Base-by-base conservation (phyloP, 2,113 vertebrate species). In the Hipposideros armiger region DNA sequence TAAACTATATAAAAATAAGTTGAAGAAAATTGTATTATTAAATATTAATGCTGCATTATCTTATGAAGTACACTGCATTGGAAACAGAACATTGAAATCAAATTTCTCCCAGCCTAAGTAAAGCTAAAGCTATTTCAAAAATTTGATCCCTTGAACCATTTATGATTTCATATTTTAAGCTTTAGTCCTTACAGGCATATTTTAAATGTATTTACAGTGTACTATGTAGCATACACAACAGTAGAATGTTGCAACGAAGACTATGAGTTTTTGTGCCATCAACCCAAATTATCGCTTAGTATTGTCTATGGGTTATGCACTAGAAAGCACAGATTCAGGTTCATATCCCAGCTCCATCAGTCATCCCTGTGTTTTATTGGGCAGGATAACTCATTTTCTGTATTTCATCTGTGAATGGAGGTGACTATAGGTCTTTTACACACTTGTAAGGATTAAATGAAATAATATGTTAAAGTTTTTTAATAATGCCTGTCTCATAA, bases 1-100 rank as follows among this genome's bases (percentile, higher is more conserved):
- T 94, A 69, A 96, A 62, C 50, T 95, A 60, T 60, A 86, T 92
- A 86, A 89, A 56, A 80, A 54, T 26, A 94, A 93, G 40, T 95
- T 83, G 60, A 72, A 45, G 77, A 84, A 78, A 80, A 96, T 88
- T 82, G 0, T 64, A 93, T 78, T 82, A 72, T 67, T 90, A 85
- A 95, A 72, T 87, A 74, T 95, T 90, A 89, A 86, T 95, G 50
- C 47, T 92, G 20, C 13, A 42, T 78, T 93, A 47, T 85, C 80
- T 95, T 96, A 47, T 70, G 28, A 93, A 86, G 69, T 45, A 10
- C n/a, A 36, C 70, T 94, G 26, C 4, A 62, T 47, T 90, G 36
- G 85, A 85, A 85, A 72, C n/a, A 86, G 74, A 94, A n/a, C 10
- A 85, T 20, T 73, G 77, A 80, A 88, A 64, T 30, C 86, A 66